Conservation (phyloP, 1,140 invertebrate genomes). For the Watersipora subatra region DNA sequence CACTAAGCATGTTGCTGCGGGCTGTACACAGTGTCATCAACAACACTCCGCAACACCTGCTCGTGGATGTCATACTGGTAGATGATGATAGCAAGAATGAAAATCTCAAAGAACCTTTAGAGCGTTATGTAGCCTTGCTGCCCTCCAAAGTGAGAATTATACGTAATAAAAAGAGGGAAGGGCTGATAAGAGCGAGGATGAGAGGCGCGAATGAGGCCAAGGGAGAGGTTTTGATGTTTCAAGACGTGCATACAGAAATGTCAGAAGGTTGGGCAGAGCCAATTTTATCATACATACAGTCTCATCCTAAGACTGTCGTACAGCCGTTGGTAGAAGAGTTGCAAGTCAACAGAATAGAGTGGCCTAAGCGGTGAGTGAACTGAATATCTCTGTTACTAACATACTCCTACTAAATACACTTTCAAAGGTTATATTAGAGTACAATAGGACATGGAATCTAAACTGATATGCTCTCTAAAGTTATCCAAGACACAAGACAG, state of each 20-base stretch:
- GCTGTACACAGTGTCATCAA: slow-evolving; percentile 77
- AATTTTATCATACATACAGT: neutral
- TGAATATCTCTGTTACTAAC: neutral
- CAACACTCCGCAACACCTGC: slow-evolving; percentile 56
- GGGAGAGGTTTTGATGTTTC: slow-evolving; percentile 65
- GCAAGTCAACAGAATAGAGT: neutral
- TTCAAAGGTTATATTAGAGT: too few relatives aligned
- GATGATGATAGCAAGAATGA: slow-evolving; percentile 52
- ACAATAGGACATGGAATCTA: too few relatives aligned
- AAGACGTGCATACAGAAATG: slow-evolving; percentile 82
- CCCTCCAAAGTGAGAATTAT: slow-evolving; percentile 55
- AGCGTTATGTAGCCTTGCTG: neutral
- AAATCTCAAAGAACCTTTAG: slow-evolving; percentile 1
- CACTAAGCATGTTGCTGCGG: slow-evolving; percentile 69
- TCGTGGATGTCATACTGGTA: slow-evolving; percentile 83
- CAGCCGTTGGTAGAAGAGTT: neutral
- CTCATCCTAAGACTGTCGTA: neutral
- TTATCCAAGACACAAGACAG: too few relatives aligned
- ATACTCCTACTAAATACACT: too few relatives aligned
- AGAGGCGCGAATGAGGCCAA: slow-evolving; percentile 62
- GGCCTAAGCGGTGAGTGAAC: slow-evolving; percentile 18
- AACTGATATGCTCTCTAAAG: too few relatives aligned
- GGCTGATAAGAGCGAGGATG: slow-evolving; percentile 78
- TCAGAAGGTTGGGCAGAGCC: neutral
- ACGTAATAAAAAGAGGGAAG: slow-evolving; percentile 56